Conservation (phyloP, 1,140 invertebrate species). For the Pomacea maculata region DNA sequence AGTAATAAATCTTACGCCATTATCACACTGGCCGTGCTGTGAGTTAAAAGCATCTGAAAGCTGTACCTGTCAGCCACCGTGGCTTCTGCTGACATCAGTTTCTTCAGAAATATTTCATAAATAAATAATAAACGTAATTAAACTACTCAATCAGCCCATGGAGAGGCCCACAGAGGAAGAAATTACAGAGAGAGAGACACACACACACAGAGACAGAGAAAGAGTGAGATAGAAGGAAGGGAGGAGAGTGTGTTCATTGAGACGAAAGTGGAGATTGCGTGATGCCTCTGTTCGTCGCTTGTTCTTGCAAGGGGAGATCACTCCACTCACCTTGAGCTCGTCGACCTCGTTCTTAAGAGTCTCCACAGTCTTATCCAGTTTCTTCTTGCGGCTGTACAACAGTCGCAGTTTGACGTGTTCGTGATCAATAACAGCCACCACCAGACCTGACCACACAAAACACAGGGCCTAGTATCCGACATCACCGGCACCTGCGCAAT, state of each 20-base stretch:
- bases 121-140: too few species aligned
- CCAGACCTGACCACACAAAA: conserved; percentile 32
- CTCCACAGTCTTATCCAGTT: conserved; percentile 47
- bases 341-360: conserved; percentile 38
- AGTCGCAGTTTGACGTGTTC: conserved; percentile 45
- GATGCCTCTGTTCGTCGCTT: too few species aligned
- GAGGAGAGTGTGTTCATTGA: background rate
- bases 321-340: conserved; percentile 35
- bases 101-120: too few species aligned
- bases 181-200: background rate
- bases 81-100: too few species aligned
- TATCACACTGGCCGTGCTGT: too few species aligned
- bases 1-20: background rate
- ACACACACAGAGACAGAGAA: background rate
- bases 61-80: too few species aligned
- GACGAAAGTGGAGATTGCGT: background rate
- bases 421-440: conserved; percentile 47
- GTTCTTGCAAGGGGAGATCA: background rate
- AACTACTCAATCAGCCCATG: too few species aligned
- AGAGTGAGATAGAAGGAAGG: background rate
- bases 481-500: too few species aligned
- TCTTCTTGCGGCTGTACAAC: conserved; percentile 45
- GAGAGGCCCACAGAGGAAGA: background rate
- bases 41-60: too few species aligned
- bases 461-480: background rate